A percentile compares a stretch with the other conserved stretches of the same genome.
phyloP scores from a whole-genome alignment of 2,797 vertebrate species.

The Hoplostethus mediterraneus region DNA sequence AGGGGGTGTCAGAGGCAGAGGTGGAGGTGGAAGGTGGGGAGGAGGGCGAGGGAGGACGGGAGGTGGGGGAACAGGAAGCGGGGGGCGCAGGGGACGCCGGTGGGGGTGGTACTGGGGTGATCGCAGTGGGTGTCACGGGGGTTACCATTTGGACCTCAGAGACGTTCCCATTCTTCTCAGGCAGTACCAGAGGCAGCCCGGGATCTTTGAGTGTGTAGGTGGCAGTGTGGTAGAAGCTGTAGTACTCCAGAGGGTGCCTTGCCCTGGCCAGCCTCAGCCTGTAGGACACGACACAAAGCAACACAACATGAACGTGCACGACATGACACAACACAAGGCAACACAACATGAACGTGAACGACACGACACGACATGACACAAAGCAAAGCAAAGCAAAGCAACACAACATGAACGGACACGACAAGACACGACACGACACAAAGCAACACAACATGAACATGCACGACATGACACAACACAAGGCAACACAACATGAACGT shows the following conservation, averaged over 20 bases:
- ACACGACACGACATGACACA: slow-evolving; percentile 3
- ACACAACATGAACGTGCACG: neutral
- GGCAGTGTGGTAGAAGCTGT: slow-evolving; percentile 80
- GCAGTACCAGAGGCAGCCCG: slow-evolving; percentile 15
- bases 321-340: neutral
- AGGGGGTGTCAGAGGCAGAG: slow-evolving; percentile 18
- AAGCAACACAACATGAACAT: neutral
- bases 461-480: neutral
- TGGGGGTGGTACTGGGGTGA: slow-evolving; percentile 18
- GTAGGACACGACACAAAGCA: neutral
- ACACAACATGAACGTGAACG: neutral
- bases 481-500: neutral
- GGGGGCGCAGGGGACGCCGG: slow-evolving; percentile 21
- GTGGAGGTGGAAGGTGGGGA: neutral
- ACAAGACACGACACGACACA: neutral
- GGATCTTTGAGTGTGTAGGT: slow-evolving; percentile 78
- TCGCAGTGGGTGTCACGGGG: neutral
- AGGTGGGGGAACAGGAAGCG: slow-evolving; percentile 22
- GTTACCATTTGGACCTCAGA: slow-evolving; percentile 39
- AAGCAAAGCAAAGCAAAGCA: no score
- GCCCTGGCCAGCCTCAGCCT: slow-evolving; percentile 73
- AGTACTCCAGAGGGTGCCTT: slow-evolving; percentile 76
- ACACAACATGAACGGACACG: neutral
- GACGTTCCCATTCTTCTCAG: slow-evolving; percentile 39
- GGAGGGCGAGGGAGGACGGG: slow-evolving; percentile 25